A percentile compares a stretch with the other conserved stretches of the same genome.
These are phyloP conservation scores for Pollimyrus isidori DNA, from an alignment of 2,113 vertebrate species.

Conservation along the genomic window DNA sequence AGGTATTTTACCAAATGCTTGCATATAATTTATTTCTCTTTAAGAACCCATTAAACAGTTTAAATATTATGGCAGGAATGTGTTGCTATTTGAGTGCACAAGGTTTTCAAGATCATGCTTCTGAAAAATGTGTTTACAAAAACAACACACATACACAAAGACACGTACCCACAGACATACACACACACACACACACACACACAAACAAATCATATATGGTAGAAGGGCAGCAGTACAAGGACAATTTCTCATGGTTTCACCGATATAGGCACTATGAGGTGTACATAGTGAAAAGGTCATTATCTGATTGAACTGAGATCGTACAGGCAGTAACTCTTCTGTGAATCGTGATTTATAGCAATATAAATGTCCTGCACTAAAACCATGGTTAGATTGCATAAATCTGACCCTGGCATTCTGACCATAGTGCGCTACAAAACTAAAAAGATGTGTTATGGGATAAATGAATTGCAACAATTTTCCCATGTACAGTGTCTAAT, in stretches of 20 bases:
- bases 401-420: not conserved
- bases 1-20: not conserved
- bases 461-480: not conserved
- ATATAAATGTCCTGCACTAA: not conserved
- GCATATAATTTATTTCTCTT: not conserved
- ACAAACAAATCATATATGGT: not conserved
- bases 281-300: not conserved
- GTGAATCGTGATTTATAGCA: constrained; percentile 1
- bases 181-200: not conserved
- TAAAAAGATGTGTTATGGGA: not conserved
- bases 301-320: not conserved
- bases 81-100: not conserved
- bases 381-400: not conserved
- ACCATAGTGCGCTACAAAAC: no score
- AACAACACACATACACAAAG: not conserved
- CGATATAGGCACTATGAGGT: constrained; percentile 10
- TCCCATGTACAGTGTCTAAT: not conserved
- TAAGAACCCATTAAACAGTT: not conserved
- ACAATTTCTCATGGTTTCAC: not conserved
- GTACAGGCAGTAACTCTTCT: not conserved
- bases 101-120: not conserved
- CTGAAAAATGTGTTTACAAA: constrained; percentile 1
- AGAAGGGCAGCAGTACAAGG: not conserved
- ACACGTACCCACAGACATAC: not conserved
- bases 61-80: not conserved